Evolutionary conservation across 1,140 invertebrate genomes (phyloP).

Genomic region (Drosophila micromelanica): DNA sequence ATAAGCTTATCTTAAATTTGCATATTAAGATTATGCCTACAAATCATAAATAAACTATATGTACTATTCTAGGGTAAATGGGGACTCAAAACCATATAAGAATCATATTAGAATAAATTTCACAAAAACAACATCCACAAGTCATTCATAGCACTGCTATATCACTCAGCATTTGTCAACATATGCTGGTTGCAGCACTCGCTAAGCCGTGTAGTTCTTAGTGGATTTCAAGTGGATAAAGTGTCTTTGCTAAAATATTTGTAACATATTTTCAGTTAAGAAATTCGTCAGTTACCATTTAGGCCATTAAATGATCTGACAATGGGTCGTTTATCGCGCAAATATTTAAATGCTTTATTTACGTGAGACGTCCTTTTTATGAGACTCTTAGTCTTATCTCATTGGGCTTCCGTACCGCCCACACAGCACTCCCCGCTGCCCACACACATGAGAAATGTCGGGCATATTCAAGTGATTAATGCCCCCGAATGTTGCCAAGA

Average conservation of each 20-base stretch:
- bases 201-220: no score
- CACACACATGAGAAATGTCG: slow-evolving; percentile 69
- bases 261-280: neutral
- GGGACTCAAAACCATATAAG: no score
- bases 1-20: neutral
- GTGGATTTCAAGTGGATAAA: no score
- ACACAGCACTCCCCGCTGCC: neutral
- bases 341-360: slow-evolving; percentile 78
- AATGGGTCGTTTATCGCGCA: slow-evolving; percentile 27
- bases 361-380: slow-evolving; percentile 63
- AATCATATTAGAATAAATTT: no score
- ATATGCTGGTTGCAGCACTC: no score
- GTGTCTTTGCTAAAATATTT: no score
- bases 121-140: no score
- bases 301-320: slow-evolving; percentile 22
- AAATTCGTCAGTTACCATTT: slow-evolving; percentile 9
- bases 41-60: no score
- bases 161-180: no score
- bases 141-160: no score
- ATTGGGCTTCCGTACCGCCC: neutral
- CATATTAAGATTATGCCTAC: no score
- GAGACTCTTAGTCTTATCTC: slow-evolving; percentile 51
- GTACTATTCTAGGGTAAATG: no score
- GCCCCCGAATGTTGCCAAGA: slow-evolving; percentile 56
- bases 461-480: slow-evolving; percentile 80